phyloP scores from a whole-genome alignment of 2,113 vertebrate genomes.

The Hippopotamus amphibius region DNA sequence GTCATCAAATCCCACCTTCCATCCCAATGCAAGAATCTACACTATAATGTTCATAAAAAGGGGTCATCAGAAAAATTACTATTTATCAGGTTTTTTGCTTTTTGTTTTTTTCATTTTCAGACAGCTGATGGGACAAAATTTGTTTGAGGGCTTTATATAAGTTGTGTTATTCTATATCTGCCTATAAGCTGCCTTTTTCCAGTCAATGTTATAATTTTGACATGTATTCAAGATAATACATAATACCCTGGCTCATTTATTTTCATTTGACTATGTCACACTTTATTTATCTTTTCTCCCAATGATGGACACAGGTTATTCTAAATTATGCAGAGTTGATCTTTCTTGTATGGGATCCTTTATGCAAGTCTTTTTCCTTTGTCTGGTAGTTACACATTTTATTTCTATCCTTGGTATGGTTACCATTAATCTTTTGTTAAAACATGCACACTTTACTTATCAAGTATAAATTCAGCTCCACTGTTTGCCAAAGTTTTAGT shows the following conservation, averaged over 20 bases:
- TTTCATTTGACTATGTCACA: conserved; percentile 38
- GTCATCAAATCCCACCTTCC: neutral
- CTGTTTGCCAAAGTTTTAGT: neutral
- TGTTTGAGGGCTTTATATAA: neutral
- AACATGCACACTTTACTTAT: neutral
- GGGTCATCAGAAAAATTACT: conserved; percentile 4
- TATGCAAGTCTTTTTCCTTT: neutral
- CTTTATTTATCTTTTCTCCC: neutral
- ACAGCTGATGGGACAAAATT: neutral
- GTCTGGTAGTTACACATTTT: neutral
- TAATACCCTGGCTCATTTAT: conserved; percentile 41
- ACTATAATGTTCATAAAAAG: conserved; percentile 36
- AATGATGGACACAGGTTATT: neutral
- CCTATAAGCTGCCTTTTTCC: neutral
- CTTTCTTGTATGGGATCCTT: neutral
- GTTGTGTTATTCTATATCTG: neutral
- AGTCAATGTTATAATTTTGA: neutral
- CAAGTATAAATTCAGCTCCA: neutral
- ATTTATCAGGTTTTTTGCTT: neutral
- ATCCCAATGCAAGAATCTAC: neutral
- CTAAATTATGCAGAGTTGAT: neutral
- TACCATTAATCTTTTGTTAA: neutral
- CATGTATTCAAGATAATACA: neutral
- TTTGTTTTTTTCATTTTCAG: neutral
- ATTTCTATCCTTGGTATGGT: conserved; percentile 20